A percentile compares a stretch with the other conserved stretches of the same genome.
These are phyloP conservation scores for Epiblema foenella DNA, from an alignment of 2,888 invertebrate species.

Conservation along the genomic window DNA sequence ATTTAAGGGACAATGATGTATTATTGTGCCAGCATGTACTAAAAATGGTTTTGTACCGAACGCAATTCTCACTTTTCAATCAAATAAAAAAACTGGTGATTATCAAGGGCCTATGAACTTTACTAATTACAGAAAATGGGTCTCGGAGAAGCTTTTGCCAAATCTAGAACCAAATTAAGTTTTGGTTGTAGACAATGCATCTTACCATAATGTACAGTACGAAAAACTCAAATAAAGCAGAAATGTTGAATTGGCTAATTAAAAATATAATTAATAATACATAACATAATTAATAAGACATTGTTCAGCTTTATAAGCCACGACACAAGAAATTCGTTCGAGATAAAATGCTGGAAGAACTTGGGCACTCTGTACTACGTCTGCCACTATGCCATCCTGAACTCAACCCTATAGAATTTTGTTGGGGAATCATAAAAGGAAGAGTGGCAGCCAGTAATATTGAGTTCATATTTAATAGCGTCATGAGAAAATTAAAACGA, in stretches of 20 bases:
- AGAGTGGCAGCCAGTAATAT: constrained; percentile 3
- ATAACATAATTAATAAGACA: background rate
- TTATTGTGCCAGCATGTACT: constrained; percentile 1
- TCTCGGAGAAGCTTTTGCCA: constrained; percentile 6
- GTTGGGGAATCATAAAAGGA: background rate
- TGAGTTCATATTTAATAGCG: background rate
- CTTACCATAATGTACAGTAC: background rate
- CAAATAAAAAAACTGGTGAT: constrained; percentile 13
- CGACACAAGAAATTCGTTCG: background rate
- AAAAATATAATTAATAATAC: constrained; percentile 3
- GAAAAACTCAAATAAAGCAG: background rate
- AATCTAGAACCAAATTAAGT: constrained; percentile 5
- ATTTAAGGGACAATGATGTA: constrained; percentile 4
- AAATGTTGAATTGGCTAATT: background rate
- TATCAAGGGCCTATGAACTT: constrained; percentile 8
- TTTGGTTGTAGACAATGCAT: constrained; percentile 2
- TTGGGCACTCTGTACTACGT: background rate
- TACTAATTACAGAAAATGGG: constrained; percentile 8
- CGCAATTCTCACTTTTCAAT: constrained; percentile 10
- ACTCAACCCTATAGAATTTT: background rate
- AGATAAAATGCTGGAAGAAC: background rate
- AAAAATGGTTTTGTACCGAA: constrained; percentile 6
- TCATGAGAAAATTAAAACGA: background rate
- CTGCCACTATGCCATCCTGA: background rate
- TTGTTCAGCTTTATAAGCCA: constrained; percentile 1